phyloP scores from a whole-genome alignment of 2,888 invertebrate species.

The Dicycla oo region DNA sequence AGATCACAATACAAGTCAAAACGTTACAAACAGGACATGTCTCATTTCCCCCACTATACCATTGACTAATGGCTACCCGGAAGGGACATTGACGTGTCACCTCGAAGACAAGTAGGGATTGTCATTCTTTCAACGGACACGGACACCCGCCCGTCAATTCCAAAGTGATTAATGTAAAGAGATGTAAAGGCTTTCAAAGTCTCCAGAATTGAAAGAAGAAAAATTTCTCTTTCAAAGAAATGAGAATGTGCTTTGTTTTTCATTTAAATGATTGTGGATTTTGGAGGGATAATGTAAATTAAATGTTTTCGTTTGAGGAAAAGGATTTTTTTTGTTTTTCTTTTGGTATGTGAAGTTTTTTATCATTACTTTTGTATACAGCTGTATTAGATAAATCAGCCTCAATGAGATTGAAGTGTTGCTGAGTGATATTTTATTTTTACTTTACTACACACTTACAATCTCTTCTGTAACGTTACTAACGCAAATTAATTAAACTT shows the following conservation, averaged over 20 bases:
- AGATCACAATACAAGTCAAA: constrained; percentile 56
- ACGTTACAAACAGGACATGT: constrained; percentile 68
- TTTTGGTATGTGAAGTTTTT: constrained; percentile 9
- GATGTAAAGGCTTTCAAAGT: constrained; percentile 63
- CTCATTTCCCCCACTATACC: constrained; percentile 71
- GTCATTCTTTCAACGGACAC: constrained; percentile 70
- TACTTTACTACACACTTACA: not conserved
- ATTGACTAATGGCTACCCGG: constrained; percentile 81
- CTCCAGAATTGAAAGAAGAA: constrained; percentile 54
- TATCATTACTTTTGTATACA: constrained; percentile 23
- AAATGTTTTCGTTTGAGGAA: constrained; percentile 45
- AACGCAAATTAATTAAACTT: not conserved
- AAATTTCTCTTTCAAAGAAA: constrained; percentile 28
- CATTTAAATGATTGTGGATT: constrained; percentile 41
- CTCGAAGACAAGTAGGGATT: constrained; percentile 68
- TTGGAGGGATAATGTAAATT: constrained; percentile 47
- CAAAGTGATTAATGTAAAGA: constrained; percentile 79
- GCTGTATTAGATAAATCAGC: constrained; percentile 27
- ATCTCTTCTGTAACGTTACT: not conserved
- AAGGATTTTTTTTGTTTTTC: constrained; percentile 40
- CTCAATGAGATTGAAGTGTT: not conserved
- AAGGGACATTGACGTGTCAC: constrained; percentile 69
- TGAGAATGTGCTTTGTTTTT: constrained; percentile 47
- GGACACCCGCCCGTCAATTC: constrained; percentile 68
- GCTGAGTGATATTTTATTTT: not conserved